Conservation (phyloP, 2,888 invertebrate genomes). For the Anorthoa munda region DNA sequence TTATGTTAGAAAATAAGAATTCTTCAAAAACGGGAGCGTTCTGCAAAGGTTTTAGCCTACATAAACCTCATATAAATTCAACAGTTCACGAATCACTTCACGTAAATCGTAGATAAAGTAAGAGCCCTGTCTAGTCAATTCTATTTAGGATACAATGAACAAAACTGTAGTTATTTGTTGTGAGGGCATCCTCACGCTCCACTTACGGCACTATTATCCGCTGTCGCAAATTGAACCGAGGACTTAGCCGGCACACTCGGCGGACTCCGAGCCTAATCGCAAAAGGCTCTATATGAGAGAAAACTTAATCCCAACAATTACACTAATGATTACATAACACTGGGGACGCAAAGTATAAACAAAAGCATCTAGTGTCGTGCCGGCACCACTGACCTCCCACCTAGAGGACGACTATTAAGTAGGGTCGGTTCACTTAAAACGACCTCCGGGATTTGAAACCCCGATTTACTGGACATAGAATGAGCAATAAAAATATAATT, state of each 20-base stretch:
- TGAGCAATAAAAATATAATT: conserved; percentile 90
- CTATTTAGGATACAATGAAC: conserved; percentile 56
- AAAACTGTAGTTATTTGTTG: conserved; percentile 61
- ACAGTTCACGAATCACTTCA: conserved; percentile 38
- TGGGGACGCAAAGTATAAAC: conserved; percentile 82
- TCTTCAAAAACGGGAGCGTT: conserved; percentile 13
- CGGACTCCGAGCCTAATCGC: conserved; percentile 65
- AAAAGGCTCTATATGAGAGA: conserved; percentile 73
- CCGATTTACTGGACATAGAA: conserved; percentile 88
- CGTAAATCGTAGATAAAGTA: conserved; percentile 40
- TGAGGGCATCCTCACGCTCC: conserved; percentile 52
- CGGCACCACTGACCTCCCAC: conserved; percentile 76
- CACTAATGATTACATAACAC: conserved; percentile 82
- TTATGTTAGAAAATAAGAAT: conserved; percentile 20
- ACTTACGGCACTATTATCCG: conserved; percentile 65
- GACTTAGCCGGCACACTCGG: conserved; percentile 59
- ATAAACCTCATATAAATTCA: conserved; percentile 43
- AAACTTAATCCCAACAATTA: conserved; percentile 80
- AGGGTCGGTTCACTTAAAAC: conserved; percentile 85
- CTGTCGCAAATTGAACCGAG: conserved; percentile 66
- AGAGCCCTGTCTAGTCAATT: conserved; percentile 43
- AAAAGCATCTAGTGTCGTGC: conserved; percentile 78
- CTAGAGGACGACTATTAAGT: conserved; percentile 86
- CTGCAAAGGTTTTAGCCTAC: conserved; percentile 19
- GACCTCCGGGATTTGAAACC: conserved; percentile 83